These are phyloP conservation scores for Saturnia pavonia DNA, from an alignment of 2,888 invertebrate genomes.

Conservation along the genomic window DNA sequence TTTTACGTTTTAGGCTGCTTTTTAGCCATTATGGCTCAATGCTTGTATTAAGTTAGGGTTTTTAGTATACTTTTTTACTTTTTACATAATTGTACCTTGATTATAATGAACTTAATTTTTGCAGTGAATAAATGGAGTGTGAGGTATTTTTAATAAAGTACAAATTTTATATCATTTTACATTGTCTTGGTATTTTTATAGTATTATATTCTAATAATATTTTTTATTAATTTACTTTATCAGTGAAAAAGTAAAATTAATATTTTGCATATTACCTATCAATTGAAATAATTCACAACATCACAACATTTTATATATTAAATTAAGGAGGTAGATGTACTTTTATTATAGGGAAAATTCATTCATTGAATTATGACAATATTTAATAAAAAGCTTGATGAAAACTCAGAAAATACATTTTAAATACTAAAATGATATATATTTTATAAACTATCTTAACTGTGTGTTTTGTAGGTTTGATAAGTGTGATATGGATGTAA, in stretches of 20 bases:
- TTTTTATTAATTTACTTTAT: no score
- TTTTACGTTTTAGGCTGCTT: neutral
- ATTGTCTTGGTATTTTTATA: neutral
- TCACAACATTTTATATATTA: no score
- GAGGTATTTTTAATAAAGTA: neutral
- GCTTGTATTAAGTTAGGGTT: neutral
- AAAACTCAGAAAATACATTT: neutral
- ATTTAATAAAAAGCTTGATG: neutral
- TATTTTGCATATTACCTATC: no score
- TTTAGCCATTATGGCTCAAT: neutral
- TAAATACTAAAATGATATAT: neutral
- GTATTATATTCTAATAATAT: neutral
- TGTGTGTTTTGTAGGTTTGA: no score
- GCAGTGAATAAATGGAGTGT: neutral
- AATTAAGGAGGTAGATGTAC: neutral
- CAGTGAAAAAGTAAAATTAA: no score
- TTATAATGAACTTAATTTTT: neutral
- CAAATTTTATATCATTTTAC: neutral
- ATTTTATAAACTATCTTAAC: no score
- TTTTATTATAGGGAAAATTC: neutral
- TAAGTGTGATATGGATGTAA: no score
- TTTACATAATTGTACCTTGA: neutral
- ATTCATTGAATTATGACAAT: neutral
- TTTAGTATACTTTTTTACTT: neutral
- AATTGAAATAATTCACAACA: no score